phyloP scores from a whole-genome alignment of 2,113 vertebrate genomes.

The Halcyon senegalensis region DNA sequence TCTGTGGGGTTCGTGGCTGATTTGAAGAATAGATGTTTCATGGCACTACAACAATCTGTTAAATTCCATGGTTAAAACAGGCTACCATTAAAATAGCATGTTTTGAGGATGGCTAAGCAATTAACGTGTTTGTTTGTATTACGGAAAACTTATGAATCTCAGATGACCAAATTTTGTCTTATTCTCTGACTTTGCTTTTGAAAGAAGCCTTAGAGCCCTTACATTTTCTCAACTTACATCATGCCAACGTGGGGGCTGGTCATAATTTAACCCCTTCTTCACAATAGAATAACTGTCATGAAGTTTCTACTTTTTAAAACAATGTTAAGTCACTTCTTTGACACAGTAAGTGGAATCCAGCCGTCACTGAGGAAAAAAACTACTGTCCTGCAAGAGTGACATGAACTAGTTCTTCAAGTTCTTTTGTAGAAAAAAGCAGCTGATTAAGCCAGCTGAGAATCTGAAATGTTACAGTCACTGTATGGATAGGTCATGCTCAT shows the following conservation, averaged over 20 bases:
- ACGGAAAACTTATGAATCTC: background rate
- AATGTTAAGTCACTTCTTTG: background rate
- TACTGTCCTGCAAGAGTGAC: background rate
- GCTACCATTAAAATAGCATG: accelerated
- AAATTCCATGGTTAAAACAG: background rate
- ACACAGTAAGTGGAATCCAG: background rate
- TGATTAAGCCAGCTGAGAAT: background rate
- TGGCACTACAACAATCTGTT: background rate
- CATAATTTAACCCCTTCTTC: background rate
- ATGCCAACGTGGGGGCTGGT: background rate
- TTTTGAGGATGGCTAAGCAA: background rate
- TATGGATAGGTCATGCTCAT: background rate
- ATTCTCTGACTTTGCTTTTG: background rate
- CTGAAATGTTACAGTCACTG: background rate
- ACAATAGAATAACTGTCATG: background rate
- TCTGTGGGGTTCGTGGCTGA: background rate
- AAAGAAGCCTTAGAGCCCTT: background rate
- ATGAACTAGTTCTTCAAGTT: background rate
- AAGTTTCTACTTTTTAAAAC: background rate
- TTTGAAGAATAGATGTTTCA: background rate
- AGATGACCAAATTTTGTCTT: background rate
- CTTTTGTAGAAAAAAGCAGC: background rate
- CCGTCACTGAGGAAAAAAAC: background rate
- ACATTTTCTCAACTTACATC: background rate
- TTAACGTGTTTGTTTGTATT: background rate